A percentile compares a stretch with the other conserved stretches of the same genome.
phyloP scores from a whole-genome alignment of 2,888 invertebrate genomes.

The Timema cristinae region DNA sequence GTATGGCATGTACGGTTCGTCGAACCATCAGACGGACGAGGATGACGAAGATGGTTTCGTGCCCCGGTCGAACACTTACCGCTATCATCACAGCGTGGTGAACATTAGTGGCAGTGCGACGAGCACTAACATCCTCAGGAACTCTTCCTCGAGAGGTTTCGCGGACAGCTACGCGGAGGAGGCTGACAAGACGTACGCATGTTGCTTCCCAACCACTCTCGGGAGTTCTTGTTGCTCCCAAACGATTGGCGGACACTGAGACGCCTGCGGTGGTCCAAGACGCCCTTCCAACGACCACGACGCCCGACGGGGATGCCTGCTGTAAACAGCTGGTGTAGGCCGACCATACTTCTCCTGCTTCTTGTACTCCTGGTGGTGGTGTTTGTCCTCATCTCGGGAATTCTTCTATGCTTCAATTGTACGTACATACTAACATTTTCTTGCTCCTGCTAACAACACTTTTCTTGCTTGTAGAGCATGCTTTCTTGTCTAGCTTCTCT shows the following conservation, averaged over 20 bases:
- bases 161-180: constrained; percentile 35
- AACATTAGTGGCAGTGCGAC: constrained; percentile 29
- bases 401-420: constrained; percentile 59
- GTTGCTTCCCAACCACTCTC: constrained; percentile 8
- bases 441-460: too few relatives aligned
- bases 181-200: constrained; percentile 9
- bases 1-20: constrained; percentile 51
- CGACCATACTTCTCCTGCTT: constrained; percentile 53
- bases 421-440: constrained; percentile 42
- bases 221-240: constrained; percentile 20
- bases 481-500: too few relatives aligned
- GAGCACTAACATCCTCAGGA: constrained; percentile 34
- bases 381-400: constrained; percentile 56
- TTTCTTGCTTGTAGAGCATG: too few relatives aligned
- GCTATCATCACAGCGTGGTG: constrained; percentile 29
- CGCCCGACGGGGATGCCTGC: constrained; percentile 36
- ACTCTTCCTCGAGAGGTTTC: constrained; percentile 35
- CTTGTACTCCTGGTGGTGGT: constrained; percentile 54
- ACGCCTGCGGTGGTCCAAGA: background rate
- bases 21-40: constrained; percentile 14
- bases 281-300: constrained; percentile 33
- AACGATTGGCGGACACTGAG: background rate
- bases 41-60: constrained; percentile 29
- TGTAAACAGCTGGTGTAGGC: constrained; percentile 52
- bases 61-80: constrained; percentile 15